Evolutionary conservation across 2,797 vertebrate genomes (phyloP), one percentile per base, ranked within the genome.

Genomic region (Sphenodon punctatus): DNA sequence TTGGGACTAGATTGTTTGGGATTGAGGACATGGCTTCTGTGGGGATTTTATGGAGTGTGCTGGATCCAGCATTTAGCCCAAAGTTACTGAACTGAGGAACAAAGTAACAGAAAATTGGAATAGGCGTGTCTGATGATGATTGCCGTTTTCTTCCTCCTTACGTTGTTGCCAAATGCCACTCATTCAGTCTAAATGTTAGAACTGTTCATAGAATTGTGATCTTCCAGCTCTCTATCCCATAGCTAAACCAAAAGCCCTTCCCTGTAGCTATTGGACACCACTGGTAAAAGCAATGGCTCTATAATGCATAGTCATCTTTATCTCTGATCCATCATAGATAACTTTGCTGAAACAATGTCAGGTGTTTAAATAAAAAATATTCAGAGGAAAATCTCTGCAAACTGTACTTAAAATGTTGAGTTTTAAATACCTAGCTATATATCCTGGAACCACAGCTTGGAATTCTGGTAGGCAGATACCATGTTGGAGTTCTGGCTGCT

Each of bases 251-350:
- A 85, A 82, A 75, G 2, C 1, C 72, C 16, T 68, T 80, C 27
- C 4, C 0, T 89, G 10, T 55, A 66, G 63, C 8, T 86, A 88
- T 90, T 90, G 93, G 86, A 90, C 75, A 78, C 77, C 77, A 27
- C 43, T 67, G 66, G 60, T 85, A 75, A 88, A 81, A 76, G 36
- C 66, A 51, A n/a, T 51, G n/a, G 51, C 49, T 49, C 12, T 49
- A 23, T 20, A n/a, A n/a, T n/a, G n/a, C 55, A 4, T 55, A 55
- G 55, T 55, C 51, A 17, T 11, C 19, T 5, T 32, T 55, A 32
- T 19, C 27, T 30, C 51, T 17, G 4, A 8, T 14, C 23, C 25
- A 49, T 55, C 27, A 55, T 32, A 32, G 64, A 15, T 22, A 63
- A 20, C 6, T 71, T 78, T 48, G 41, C 3, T 17, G 12, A 78